Evolutionary conservation across 1,140 invertebrate genomes (phyloP).

Genomic region (Helicoverpa armigera): DNA sequence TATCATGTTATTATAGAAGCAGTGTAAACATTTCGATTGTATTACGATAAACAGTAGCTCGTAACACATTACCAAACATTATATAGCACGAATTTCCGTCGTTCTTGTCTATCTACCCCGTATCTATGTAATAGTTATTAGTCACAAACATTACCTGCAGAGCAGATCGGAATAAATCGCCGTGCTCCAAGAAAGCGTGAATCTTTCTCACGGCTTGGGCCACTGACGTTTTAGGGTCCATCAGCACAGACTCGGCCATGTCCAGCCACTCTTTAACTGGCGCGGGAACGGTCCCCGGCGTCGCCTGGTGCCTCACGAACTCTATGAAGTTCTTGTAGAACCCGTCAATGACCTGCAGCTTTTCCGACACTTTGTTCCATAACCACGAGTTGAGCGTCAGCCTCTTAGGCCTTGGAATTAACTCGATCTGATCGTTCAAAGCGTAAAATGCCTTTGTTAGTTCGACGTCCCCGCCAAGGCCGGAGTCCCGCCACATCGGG

Average conservation of each 20-base stretch:
- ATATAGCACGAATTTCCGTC: constrained; percentile 5
- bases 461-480: constrained; percentile 82
- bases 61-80: constrained; percentile 38
- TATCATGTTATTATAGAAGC: neutral
- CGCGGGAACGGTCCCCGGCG: constrained; percentile 78
- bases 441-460: constrained; percentile 87
- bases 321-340: constrained; percentile 88
- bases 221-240: constrained; percentile 86
- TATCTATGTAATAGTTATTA: constrained; percentile 7
- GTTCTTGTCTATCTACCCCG: constrained; percentile 17
- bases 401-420: constrained; percentile 74
- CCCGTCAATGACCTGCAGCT: constrained; percentile 86
- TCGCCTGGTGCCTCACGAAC: constrained; percentile 86
- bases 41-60: constrained; percentile 16
- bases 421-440: constrained; percentile 85
- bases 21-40: constrained; percentile 28
- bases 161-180: constrained; percentile 88
- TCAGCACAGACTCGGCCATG: constrained; percentile 88
- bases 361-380: constrained; percentile 86
- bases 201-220: constrained; percentile 84
- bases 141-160: constrained; percentile 86
- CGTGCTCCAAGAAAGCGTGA: constrained; percentile 85
- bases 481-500: constrained; percentile 77
- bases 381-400: constrained; percentile 85
- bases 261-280: constrained; percentile 87